These are phyloP conservation scores for Noturus placidus DNA, from an alignment of 2,113 vertebrate species.

Conservation along the genomic window DNA sequence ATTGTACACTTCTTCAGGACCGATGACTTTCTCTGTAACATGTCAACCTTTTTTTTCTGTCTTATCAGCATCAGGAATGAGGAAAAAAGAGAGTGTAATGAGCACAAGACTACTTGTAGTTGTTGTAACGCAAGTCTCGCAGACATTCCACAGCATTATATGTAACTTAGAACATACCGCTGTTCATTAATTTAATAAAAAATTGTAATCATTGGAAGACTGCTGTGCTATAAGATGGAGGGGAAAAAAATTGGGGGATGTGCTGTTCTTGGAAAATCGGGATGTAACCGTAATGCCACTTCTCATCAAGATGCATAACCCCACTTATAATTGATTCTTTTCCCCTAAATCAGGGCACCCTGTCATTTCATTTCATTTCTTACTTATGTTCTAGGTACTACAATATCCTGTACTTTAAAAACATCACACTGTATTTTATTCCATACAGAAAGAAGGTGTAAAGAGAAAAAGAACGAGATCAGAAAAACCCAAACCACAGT, in stretches of 20 bases:
- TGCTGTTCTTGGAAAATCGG: background rate
- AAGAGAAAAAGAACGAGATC: background rate
- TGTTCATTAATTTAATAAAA: background rate
- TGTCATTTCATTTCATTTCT: background rate
- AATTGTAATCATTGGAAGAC: background rate
- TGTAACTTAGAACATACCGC: background rate
- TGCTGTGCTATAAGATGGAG: background rate
- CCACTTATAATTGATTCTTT: background rate
- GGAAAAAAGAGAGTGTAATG: background rate
- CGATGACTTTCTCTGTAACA: background rate
- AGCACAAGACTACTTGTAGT: background rate
- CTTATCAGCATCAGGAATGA: background rate
- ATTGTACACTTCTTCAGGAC: background rate
- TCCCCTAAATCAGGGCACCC: background rate
- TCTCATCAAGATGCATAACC: background rate
- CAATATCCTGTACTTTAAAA: background rate
- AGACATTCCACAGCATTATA: background rate
- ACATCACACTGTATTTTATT: background rate
- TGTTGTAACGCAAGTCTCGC: background rate
- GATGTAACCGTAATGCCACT: background rate
- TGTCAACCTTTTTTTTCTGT: background rate
- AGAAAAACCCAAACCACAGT: too few relatives aligned
- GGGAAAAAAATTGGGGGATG: background rate
- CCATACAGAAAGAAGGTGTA: background rate
- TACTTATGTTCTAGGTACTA: background rate